Evolutionary conservation across 2,797 vertebrate species (phyloP).

Genomic region (Sorex maritimensis): DNA sequence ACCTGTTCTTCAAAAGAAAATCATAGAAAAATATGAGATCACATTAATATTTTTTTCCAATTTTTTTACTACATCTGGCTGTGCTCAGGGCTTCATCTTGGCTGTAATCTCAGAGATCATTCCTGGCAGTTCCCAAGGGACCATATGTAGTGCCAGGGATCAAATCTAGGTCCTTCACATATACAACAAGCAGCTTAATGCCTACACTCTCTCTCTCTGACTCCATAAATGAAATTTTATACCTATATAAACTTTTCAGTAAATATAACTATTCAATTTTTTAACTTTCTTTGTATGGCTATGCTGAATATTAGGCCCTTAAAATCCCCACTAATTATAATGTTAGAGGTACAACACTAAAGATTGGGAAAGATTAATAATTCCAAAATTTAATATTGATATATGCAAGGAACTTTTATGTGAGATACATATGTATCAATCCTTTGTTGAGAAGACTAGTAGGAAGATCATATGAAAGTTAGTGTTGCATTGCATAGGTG

Average conservation of each 20-base stretch:
- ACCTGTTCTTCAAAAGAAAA: slow-evolving; percentile 23
- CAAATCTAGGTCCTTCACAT: not conserved
- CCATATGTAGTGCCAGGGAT: too few relatives aligned
- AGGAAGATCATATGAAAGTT: not conserved
- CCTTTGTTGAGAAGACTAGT: not conserved
- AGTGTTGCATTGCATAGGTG: not conserved
- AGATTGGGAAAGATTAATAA: not conserved
- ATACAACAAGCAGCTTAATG: too few relatives aligned
- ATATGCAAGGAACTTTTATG: not conserved
- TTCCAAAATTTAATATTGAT: not conserved
- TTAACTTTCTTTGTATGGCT: not conserved
- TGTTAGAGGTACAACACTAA: not conserved
- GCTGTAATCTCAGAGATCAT: too few relatives aligned
- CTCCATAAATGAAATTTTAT: not conserved
- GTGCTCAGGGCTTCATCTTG: too few relatives aligned
- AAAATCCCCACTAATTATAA: not conserved
- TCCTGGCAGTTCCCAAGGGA: too few relatives aligned
- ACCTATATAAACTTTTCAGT: too few relatives aligned
- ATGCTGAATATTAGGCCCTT: not conserved
- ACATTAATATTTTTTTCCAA: too few relatives aligned
- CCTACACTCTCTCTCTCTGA: not conserved
- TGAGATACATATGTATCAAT: not conserved
- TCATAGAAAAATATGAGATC: not conserved
- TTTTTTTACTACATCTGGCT: too few relatives aligned
- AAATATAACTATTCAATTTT: too few relatives aligned